Evolutionary conservation across 2,888 invertebrate genomes (phyloP).

Genomic region (Spialia ferax): DNA sequence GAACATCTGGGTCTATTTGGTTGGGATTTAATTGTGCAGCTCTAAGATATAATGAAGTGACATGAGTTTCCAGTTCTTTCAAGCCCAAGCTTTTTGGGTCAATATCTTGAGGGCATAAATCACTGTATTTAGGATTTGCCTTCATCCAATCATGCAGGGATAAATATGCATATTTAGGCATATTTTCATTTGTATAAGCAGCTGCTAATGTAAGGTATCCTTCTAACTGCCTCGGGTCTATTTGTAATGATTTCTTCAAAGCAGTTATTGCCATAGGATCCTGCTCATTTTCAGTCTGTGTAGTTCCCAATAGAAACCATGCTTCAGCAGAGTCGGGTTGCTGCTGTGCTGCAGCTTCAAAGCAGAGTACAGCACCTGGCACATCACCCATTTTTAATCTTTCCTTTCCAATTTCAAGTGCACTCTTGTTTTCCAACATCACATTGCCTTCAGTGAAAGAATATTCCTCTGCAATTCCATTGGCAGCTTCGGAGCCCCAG

Average conservation of each 20-base stretch:
- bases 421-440: slow-evolving; percentile 91
- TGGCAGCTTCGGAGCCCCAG: slow-evolving; percentile 88
- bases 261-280: slow-evolving; percentile 98
- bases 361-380: slow-evolving; percentile 97
- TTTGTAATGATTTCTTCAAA: slow-evolving; percentile 92
- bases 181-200: slow-evolving; percentile 98
- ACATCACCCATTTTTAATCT: slow-evolving; percentile 95
- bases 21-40: slow-evolving; percentile 93
- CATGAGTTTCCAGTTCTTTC: slow-evolving; percentile 85
- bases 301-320: slow-evolving; percentile 95
- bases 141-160: slow-evolving; percentile 93
- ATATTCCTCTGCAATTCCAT: slow-evolving; percentile 89
- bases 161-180: slow-evolving; percentile 95
- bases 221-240: slow-evolving; percentile 92
- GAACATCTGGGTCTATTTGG: slow-evolving; percentile 95
- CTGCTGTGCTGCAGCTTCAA: slow-evolving; percentile 97
- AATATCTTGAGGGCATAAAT: slow-evolving; percentile 88
- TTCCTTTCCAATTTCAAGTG: slow-evolving; percentile 94
- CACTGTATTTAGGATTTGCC: slow-evolving; percentile 93
- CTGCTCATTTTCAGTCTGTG: slow-evolving; percentile 99
- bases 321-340: slow-evolving; percentile 92
- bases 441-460: slow-evolving; percentile 95
- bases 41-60: slow-evolving; percentile 91
- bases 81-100: slow-evolving; percentile 71
- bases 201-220: slow-evolving; percentile 97